Evolutionary conservation across 2,113 vertebrate genomes (phyloP).

Genomic region (Sylvietta virens): DNA sequence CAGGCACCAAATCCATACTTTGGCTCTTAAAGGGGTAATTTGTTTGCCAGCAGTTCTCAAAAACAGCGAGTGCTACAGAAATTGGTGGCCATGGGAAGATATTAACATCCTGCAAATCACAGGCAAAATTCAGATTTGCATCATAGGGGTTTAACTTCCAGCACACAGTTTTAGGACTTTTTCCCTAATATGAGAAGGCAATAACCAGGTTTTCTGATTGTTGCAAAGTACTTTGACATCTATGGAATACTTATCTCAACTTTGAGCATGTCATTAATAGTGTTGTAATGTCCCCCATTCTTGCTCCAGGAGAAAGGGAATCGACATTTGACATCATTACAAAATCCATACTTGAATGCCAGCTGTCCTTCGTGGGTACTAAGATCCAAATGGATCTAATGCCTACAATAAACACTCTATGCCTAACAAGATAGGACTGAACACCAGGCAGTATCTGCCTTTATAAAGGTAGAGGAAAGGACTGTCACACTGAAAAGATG

Average conservation of each 20-base stretch:
- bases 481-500: neutral
- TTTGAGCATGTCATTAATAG: neutral
- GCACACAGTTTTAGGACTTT: neutral
- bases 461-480: neutral
- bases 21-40: neutral
- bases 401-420: neutral
- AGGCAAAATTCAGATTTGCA: neutral
- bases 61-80: neutral
- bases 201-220: neutral
- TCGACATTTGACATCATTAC: neutral
- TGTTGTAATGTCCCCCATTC: neutral
- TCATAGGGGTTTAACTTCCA: neutral
- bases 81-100: neutral
- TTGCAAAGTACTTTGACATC: neutral
- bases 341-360: neutral
- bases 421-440: neutral
- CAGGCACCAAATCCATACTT: neutral
- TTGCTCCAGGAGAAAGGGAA: neutral
- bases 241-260: neutral
- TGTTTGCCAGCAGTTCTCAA: neutral
- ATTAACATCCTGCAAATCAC: neutral
- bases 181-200: neutral
- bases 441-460: neutral
- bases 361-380: neutral
- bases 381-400: neutral